A percentile compares a stretch with the other conserved stretches of the same genome.
These are phyloP conservation scores for Chrysocyon brachyurus DNA, from an alignment of 2,797 vertebrate genomes.

Conservation along the genomic window DNA sequence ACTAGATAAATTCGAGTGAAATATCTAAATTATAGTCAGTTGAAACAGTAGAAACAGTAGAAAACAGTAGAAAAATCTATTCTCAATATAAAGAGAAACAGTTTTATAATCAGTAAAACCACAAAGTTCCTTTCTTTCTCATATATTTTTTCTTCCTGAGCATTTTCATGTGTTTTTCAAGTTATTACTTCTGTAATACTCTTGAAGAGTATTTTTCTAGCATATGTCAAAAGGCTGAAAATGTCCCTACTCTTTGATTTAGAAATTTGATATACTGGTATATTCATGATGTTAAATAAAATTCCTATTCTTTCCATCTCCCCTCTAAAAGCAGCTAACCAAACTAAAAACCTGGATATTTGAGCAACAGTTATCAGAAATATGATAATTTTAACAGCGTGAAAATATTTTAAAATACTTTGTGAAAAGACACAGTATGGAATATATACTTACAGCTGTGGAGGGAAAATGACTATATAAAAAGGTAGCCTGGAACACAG, in stretches of 20 bases:
- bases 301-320: neutral
- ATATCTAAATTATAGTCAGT: neutral
- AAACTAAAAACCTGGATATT: neutral
- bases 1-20: neutral
- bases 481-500: neutral
- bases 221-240: neutral
- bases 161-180: neutral
- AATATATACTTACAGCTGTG: neutral
- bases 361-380: neutral
- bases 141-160: neutral
- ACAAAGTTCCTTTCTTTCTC: neutral
- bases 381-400: neutral
- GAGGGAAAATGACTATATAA: neutral
- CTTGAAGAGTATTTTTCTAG: conserved; percentile 8
- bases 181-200: neutral
- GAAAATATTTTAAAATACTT: conserved; percentile 32
- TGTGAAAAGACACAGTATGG: neutral
- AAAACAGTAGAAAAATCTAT: conserved; percentile 17
- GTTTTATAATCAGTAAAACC: conserved; percentile 20
- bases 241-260: neutral
- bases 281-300: conserved; percentile 1
- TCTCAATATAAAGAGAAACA: neutral
- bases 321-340: neutral
- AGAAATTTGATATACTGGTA: neutral
- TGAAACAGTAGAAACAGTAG: neutral